Evolutionary conservation across 2,113 vertebrate species (phyloP).

Genomic region (Smithornis capensis): DNA sequence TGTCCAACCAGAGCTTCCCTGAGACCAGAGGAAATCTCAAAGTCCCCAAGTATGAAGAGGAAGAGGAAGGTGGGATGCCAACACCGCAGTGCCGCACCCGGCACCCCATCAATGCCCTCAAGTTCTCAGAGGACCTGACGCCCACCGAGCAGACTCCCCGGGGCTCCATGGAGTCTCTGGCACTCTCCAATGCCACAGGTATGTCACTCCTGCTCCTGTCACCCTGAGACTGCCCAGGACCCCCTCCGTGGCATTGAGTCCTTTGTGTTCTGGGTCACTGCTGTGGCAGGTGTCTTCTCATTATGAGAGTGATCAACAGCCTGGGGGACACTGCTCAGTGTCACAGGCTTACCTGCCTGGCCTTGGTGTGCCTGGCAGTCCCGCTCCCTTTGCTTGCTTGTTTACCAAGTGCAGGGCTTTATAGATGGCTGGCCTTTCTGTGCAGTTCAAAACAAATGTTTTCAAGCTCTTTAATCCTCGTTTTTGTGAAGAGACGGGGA

Average conservation of each 20-base stretch:
- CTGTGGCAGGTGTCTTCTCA: accelerated
- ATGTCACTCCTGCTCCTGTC: neutral
- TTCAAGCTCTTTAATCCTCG: constrained; percentile 14
- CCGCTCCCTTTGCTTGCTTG: neutral
- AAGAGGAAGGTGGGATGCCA: constrained; percentile 75
- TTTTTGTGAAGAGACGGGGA: neutral
- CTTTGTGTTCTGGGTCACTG: accelerated
- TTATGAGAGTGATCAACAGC: accelerated
- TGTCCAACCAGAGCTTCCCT: constrained; percentile 84
- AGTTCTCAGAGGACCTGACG: constrained; percentile 87
- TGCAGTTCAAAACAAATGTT: constrained; percentile 16
- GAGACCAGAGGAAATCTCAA: constrained; percentile 83
- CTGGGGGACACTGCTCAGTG: accelerated
- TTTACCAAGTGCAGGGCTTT: neutral
- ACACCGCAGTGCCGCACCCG: constrained; percentile 85
- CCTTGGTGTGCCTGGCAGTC: neutral
- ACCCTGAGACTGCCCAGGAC: neutral
- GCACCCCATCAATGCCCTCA: constrained; percentile 91
- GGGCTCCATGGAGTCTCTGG: constrained; percentile 94
- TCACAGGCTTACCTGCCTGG: neutral
- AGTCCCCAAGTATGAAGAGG: constrained; percentile 89
- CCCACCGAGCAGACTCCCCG: constrained; percentile 91
- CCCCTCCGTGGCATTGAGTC: accelerated
- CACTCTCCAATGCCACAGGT: constrained; percentile 92
- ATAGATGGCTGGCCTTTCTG: neutral